phyloP scores from a whole-genome alignment of 2,888 invertebrate species.

The Conistra vaccinii region DNA sequence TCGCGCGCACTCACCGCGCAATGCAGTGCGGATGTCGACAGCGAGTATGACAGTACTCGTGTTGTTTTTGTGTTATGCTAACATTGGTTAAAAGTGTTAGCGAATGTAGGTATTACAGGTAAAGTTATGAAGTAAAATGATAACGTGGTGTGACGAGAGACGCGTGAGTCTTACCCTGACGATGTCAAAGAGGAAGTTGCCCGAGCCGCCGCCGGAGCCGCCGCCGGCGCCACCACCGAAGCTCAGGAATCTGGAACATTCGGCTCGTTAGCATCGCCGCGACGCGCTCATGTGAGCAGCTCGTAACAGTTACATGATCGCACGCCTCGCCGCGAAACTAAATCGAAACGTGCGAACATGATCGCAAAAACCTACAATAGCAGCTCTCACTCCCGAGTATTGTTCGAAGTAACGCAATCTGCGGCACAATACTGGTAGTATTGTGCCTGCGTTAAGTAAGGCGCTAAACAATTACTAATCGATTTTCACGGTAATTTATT shows the following conservation, averaged over 20 bases:
- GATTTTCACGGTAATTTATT: conserved; percentile 15
- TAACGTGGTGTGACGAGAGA: not conserved
- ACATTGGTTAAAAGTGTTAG: conserved; percentile 9
- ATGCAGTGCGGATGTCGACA: not conserved
- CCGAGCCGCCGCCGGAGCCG: conserved; percentile 93
- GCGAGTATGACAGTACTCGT: not conserved
- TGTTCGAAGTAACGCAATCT: conserved; percentile 44
- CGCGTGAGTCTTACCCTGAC: conserved; percentile 93
- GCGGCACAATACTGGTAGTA: conserved; percentile 9
- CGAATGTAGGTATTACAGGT: not conserved
- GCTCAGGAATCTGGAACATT: conserved; percentile 90
- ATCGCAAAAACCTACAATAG: conserved; percentile 77
- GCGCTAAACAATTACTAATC: conserved; percentile 7
- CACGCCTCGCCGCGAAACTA: conserved; percentile 66
- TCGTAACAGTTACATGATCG: conserved; percentile 73
- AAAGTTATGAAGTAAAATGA: not conserved
- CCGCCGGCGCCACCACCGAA: conserved; percentile 90
- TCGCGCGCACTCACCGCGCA: not conserved
- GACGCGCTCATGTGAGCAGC: conserved; percentile 18
- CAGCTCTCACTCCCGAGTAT: conserved; percentile 52
- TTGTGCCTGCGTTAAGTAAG: conserved; percentile 1
- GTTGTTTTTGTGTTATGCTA: conserved; percentile 5
- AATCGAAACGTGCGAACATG: conserved; percentile 83
- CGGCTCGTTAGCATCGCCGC: conserved; percentile 25
- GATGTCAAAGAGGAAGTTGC: conserved; percentile 97